These are phyloP conservation scores for Chalcis sispes DNA, from an alignment of 2,888 invertebrate species.

Conservation along the genomic window DNA sequence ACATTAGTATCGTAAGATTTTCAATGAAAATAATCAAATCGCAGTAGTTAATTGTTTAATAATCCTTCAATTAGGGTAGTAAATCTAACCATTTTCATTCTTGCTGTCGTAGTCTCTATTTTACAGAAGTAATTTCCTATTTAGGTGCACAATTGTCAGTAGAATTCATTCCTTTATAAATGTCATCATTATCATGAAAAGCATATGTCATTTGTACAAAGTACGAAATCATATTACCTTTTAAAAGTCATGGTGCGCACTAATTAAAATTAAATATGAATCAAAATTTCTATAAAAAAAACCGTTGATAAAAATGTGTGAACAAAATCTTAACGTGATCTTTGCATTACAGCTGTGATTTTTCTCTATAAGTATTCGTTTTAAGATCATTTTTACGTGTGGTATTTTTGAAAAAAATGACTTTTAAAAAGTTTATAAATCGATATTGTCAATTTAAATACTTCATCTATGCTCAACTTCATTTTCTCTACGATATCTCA, in stretches of 20 bases:
- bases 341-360: constrained; percentile 29
- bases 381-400: constrained; percentile 16
- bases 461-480: constrained; percentile 16
- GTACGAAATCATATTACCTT: constrained; percentile 9
- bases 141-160: constrained; percentile 22
- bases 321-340: constrained; percentile 2
- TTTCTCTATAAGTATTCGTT: not conserved
- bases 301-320: too few relatives aligned
- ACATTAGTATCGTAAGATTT: constrained; percentile 26
- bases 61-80: constrained; percentile 32
- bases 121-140: constrained; percentile 13
- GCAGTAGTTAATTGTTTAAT: constrained; percentile 24
- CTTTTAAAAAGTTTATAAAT: constrained; percentile 3
- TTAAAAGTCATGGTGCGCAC: not conserved
- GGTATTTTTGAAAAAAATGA: constrained; percentile 3
- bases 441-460: constrained; percentile 2
- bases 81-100: constrained; percentile 22
- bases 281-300: too few relatives aligned
- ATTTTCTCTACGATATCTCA: constrained; percentile 21
- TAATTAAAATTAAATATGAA: constrained; percentile 6
- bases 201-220: constrained; percentile 36
- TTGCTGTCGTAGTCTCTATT: constrained; percentile 39
- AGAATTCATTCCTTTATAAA: constrained; percentile 6
- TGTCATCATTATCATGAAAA: constrained; percentile 25
- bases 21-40: constrained; percentile 1